phyloP scores from a whole-genome alignment of 2,888 invertebrate genomes.

The Colostygia pectinataria region DNA sequence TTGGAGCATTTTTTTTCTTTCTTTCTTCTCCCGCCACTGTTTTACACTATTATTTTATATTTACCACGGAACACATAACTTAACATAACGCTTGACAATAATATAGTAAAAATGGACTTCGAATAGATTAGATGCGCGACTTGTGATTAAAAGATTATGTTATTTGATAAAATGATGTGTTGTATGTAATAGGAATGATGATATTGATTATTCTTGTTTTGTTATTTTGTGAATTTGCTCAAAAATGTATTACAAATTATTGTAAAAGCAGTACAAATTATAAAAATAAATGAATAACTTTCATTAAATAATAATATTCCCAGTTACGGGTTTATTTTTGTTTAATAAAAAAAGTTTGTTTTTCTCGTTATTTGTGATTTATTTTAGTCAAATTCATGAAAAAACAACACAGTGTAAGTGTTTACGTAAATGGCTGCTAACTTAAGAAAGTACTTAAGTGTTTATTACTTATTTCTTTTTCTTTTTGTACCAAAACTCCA shows the following conservation, averaged over 20 bases:
- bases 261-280: slow-evolving; percentile 1
- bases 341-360: too few relatives aligned
- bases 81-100: slow-evolving; percentile 41
- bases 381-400: slow-evolving; percentile 40
- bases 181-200: slow-evolving; percentile 16
- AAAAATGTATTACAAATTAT: slow-evolving; percentile 1
- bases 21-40: slow-evolving; percentile 17
- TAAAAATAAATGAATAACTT: too few relatives aligned
- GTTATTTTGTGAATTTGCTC: slow-evolving; percentile 23
- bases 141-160: slow-evolving; percentile 33
- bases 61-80: slow-evolving; percentile 23
- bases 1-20: slow-evolving; percentile 11
- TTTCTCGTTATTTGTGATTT: slow-evolving; percentile 8
- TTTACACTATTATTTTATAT: slow-evolving; percentile 16
- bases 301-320: too few relatives aligned
- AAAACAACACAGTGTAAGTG: slow-evolving; percentile 15
- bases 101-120: slow-evolving; percentile 32
- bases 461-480: slow-evolving; percentile 34
- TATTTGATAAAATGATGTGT: slow-evolving; percentile 19
- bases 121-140: slow-evolving; percentile 17
- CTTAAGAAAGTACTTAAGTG: slow-evolving; percentile 66
- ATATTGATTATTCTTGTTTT: slow-evolving; percentile 16
- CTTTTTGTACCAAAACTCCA: slow-evolving; percentile 57
- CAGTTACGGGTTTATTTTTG: too few relatives aligned
- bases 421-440: slow-evolving; percentile 58